Evolutionary conservation across 2,888 invertebrate genomes (phyloP), one percentile per base, ranked within the genome.

Genomic region (Drosophila cognata): DNA sequence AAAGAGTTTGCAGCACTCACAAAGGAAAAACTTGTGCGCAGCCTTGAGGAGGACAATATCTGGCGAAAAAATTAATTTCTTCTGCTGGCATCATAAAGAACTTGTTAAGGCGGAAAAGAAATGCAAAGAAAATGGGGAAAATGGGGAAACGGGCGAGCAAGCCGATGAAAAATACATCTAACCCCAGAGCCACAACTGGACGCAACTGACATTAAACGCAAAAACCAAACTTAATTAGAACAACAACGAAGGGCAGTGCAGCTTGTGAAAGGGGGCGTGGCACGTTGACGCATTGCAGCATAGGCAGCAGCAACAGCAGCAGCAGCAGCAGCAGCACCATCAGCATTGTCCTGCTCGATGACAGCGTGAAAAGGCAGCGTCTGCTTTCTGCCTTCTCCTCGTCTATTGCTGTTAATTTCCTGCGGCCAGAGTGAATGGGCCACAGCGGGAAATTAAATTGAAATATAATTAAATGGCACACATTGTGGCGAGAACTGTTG

Each of bases 221-320:
- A 67, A 60, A 65, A 48, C 61, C 64, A 61, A 81, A 74, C 84
- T 56, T 74, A 81, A 81, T 81, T 81, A 81, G 74, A 59, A 69
- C 53, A 84, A 68, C 74, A 81, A 77, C 73, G 51, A 62, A 63
- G 18, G 50, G 43, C 52, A 29, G 33, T 38, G 50, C 18, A 35
- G 53, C 36, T 25, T 46, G 21, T 57, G 56, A 58, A 11, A 11
- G 51, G 13, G 16, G 74, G 67, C 72, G 67, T 73, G 74, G n/a
- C 61, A 36, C 13, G 8, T 33, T 75, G 79, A 41, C 64, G 80
- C 68, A 71, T 56, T 82, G 65, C 82, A 65, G 62, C 57, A 31
- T 25, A 29, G n/a, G 29, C n/a, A 41, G 10, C 33, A 28, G 4
- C 25, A 33, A 7, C 52, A 25, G 61, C 53, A 33, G 8, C 35